Evolutionary conservation across 2,797 vertebrate species (phyloP).

Genomic region (Cuniculus paca): DNA sequence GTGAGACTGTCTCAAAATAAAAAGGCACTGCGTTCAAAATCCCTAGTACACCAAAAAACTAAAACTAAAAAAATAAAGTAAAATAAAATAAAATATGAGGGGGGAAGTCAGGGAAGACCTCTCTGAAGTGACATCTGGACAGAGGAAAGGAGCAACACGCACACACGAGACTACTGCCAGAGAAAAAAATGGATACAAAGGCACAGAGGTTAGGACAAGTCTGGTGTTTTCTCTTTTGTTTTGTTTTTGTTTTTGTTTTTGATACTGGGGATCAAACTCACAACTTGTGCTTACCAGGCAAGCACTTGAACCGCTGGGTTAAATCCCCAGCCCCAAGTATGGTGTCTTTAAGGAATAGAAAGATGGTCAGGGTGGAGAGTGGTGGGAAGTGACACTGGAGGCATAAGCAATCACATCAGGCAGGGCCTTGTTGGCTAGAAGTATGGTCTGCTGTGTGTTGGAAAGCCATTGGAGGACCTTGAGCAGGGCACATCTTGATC

Average conservation of each 20-base stretch:
- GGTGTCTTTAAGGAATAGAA: constrained; percentile 1
- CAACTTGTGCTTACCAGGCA: too few species aligned
- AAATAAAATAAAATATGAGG: not conserved
- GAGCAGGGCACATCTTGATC: not conserved
- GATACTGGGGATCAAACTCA: too few species aligned
- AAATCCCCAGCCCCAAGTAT: too few species aligned
- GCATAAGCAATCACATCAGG: not conserved
- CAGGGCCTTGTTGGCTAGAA: not conserved
- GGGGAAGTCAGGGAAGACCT: not conserved
- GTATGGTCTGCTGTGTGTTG: not conserved
- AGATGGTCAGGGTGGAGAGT: not conserved
- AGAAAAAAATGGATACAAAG: not conserved
- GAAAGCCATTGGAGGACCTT: not conserved
- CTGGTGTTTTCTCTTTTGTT: too few species aligned
- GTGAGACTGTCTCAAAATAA: not conserved
- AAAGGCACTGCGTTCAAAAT: not conserved
- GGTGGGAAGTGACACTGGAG: not conserved
- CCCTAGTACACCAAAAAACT: not conserved
- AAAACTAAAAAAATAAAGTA: not conserved
- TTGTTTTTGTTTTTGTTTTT: too few species aligned
- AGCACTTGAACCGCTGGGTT: too few species aligned
- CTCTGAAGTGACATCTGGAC: not conserved
- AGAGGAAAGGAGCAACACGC: not conserved
- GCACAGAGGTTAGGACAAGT: not conserved
- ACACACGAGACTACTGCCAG: not conserved